Percentiles rank a stretch among this genome's conserved stretches.
Conservation (phyloP, 2,797 vertebrate genomes). For the Coilia nasus region DNA sequence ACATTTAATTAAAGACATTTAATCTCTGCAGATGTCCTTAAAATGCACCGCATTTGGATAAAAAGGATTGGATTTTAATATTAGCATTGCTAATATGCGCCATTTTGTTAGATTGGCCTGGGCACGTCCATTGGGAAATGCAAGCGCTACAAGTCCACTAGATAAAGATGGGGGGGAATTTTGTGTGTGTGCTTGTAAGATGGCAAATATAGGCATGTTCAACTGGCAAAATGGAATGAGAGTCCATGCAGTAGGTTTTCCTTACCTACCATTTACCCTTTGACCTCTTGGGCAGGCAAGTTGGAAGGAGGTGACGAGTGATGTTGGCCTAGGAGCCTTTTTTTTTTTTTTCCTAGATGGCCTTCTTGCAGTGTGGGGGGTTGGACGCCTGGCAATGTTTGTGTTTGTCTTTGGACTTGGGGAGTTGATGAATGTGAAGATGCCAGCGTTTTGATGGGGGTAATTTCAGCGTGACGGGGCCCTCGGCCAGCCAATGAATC, state of each 20-base stretch:
- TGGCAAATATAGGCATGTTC: not conserved
- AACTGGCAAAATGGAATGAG: not conserved
- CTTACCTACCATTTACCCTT: constrained; percentile 7
- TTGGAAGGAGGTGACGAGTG: not conserved
- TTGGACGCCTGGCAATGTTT: constrained; percentile 36
- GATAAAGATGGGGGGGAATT: not conserved
- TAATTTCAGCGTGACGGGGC: constrained; percentile 87
- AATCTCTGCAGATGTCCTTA: no score
- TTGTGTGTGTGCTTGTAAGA: not conserved
- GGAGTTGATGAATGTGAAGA: constrained; percentile 83
- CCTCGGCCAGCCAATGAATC: constrained; percentile 88
- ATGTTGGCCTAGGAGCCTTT: constrained; percentile 25
- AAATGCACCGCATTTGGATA: not conserved
- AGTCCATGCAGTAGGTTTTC: not conserved
- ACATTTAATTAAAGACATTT: no score
- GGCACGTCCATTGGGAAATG: not conserved
- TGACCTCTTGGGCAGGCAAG: constrained; percentile 4
- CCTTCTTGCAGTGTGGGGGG: constrained; percentile 30
- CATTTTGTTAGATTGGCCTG: no score
- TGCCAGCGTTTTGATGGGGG: constrained; percentile 84
- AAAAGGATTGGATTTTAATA: not conserved
- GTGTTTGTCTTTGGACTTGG: constrained; percentile 44
- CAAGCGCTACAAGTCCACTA: not conserved
- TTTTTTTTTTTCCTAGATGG: constrained; percentile 44
- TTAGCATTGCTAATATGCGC: not conserved